phyloP scores from a whole-genome alignment of 2,888 invertebrate species.

The Diaperis boleti region DNA sequence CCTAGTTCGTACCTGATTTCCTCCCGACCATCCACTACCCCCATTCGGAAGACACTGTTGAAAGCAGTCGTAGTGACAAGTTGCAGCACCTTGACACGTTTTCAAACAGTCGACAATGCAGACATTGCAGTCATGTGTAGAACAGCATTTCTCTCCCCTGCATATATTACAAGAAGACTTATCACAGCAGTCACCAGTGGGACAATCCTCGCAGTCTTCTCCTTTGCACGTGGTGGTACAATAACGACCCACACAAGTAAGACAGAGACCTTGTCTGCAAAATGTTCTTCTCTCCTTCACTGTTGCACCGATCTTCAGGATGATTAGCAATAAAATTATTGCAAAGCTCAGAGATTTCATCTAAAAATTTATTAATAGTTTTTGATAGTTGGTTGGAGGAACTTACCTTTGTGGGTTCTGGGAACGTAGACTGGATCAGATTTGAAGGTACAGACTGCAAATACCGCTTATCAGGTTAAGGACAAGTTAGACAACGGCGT shows the following conservation, averaged over 20 bases:
- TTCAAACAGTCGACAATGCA: slow-evolving; percentile 30
- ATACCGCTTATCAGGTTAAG: slow-evolving; percentile 9
- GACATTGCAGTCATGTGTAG: slow-evolving; percentile 26
- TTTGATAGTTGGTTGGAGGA: not conserved
- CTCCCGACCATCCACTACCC: not conserved
- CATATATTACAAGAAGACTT: slow-evolving; percentile 38
- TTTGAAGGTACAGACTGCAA: not conserved
- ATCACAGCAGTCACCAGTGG: slow-evolving; percentile 37
- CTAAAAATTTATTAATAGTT: slow-evolving; percentile 2
- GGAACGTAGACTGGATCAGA: not conserved
- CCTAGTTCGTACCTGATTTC: slow-evolving; percentile 1
- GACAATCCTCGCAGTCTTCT: slow-evolving; percentile 28
- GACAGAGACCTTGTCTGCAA: slow-evolving; percentile 31
- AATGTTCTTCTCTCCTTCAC: slow-evolving; percentile 22
- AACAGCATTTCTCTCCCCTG: slow-evolving; percentile 35
- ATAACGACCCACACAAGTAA: slow-evolving; percentile 36
- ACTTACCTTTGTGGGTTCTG: not conserved
- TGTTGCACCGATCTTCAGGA: not conserved
- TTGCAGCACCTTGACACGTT: slow-evolving; percentile 12
- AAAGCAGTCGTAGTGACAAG: slow-evolving; percentile 39
- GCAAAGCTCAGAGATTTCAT: slow-evolving; percentile 17
- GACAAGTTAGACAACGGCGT: slow-evolving; percentile 14
- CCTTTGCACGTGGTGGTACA: slow-evolving; percentile 39
- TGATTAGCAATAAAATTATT: not conserved
- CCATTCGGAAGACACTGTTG: slow-evolving; percentile 25